Conservation (phyloP, 2,113 vertebrate species). For the Ifrita kowaldi region DNA sequence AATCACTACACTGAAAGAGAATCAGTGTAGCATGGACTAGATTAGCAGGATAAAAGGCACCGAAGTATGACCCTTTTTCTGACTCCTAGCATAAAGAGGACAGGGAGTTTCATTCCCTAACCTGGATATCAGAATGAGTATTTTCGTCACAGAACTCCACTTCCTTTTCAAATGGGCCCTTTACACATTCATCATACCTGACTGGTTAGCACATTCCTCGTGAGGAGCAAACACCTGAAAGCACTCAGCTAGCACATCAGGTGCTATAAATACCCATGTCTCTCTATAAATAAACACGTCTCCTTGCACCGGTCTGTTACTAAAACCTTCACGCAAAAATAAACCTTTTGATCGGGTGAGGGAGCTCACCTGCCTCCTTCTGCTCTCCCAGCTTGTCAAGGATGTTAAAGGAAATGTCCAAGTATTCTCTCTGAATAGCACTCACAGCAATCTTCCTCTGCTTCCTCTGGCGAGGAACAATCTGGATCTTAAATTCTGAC, state of each 20-base stretch:
- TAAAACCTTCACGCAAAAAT: neutral
- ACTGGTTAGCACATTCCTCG: neutral
- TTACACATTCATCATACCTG: neutral
- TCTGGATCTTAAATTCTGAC: conserved; percentile 97
- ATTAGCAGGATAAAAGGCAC: neutral
- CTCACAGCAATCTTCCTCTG: conserved; percentile 98
- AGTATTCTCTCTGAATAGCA: conserved; percentile 96
- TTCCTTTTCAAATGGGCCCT: neutral
- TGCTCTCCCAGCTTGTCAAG: conserved; percentile 89
- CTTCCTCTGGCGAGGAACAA: conserved; percentile 93
- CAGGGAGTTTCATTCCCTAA: neutral
- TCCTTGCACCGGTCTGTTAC: neutral
- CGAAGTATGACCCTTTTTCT: neutral
- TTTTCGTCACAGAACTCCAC: neutral
- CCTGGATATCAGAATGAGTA: neutral
- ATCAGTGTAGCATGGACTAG: neutral
- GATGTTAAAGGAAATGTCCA: conserved; percentile 95
- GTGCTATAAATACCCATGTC: neutral
- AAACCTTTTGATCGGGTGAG: neutral
- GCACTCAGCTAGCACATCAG: neutral
- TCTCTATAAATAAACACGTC: neutral
- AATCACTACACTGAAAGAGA: neutral
- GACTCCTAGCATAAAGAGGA: neutral
- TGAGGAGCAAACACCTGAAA: neutral
- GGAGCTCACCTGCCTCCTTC: conserved; percentile 83